These are phyloP conservation scores for Melanostoma mellinum DNA, from an alignment of 2,888 invertebrate genomes.

Conservation along the genomic window DNA sequence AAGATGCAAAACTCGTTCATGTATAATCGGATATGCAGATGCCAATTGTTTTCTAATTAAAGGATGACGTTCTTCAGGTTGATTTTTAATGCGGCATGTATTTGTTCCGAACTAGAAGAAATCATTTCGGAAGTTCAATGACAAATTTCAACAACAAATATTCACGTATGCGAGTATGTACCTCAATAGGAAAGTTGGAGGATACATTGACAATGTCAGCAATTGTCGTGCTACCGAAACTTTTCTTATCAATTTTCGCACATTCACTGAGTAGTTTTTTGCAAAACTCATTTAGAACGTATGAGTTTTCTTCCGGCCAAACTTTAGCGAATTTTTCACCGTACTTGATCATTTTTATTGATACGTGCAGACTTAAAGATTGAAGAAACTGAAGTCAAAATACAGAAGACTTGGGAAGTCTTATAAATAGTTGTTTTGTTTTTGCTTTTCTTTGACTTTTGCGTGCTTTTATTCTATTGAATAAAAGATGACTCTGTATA, in stretches of 20 bases:
- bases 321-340: constrained; percentile 77
- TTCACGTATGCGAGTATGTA: constrained; percentile 33
- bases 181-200: constrained; percentile 76
- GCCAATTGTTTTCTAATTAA: constrained; percentile 75
- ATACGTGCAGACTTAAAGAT: no score
- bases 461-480: no score
- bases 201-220: constrained; percentile 75
- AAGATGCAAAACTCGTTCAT: constrained; percentile 85
- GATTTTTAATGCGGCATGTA: constrained; percentile 64
- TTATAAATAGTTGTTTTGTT: no score
- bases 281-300: constrained; percentile 74
- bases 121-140: neutral
- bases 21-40: constrained; percentile 86
- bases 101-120: constrained; percentile 70
- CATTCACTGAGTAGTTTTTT: constrained; percentile 76
- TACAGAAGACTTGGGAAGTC: no score
- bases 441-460: no score
- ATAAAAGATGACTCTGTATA: no score
- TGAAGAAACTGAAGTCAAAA: no score
- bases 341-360: constrained; percentile 76
- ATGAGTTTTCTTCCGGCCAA: constrained; percentile 74
- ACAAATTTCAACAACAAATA: no score
- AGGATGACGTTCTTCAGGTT: constrained; percentile 58
- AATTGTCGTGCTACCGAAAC: constrained; percentile 61
- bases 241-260: constrained; percentile 74